A percentile compares a stretch with the other conserved stretches of the same genome.
phyloP scores from a whole-genome alignment of 2,888 invertebrate species.

The Gymnosoma rotundatum region DNA sequence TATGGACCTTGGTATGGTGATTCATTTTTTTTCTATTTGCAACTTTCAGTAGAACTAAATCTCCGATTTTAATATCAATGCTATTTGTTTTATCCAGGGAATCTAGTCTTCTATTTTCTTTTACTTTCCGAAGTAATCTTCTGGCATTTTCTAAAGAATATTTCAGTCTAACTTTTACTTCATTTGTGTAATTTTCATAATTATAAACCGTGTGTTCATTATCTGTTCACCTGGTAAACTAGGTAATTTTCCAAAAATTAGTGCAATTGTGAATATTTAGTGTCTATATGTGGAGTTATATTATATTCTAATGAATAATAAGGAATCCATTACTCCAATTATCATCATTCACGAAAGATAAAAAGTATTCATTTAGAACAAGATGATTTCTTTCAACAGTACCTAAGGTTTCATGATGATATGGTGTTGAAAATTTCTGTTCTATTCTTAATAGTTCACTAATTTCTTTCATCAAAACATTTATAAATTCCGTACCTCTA shows the following conservation, averaged over 20 bases:
- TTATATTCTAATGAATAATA: too few species aligned
- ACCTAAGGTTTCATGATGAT: not conserved
- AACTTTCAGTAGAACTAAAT: conserved; percentile 8
- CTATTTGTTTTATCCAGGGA: not conserved
- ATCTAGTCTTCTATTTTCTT: not conserved
- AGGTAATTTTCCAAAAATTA: not conserved
- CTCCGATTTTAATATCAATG: conserved; percentile 4
- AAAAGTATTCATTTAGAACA: too few species aligned
- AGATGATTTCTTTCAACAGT: too few species aligned
- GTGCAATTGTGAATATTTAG: too few species aligned
- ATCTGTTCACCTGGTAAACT: too few species aligned
- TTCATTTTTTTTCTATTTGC: conserved; percentile 14
- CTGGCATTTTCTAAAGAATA: not conserved
- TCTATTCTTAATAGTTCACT: not conserved
- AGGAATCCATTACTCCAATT: too few species aligned
- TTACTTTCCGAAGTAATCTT: not conserved
- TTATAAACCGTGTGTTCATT: too few species aligned
- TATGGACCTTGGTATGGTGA: conserved; percentile 3
- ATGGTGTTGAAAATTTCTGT: not conserved
- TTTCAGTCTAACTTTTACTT: not conserved
- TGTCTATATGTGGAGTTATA: too few species aligned
- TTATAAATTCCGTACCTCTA: conserved; percentile 16
- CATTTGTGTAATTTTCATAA: too few species aligned
- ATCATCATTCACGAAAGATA: too few species aligned
- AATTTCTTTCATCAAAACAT: conserved; percentile 15